Conservation (phyloP, 2,113 vertebrate genomes). For the Motacilla alba region DNA sequence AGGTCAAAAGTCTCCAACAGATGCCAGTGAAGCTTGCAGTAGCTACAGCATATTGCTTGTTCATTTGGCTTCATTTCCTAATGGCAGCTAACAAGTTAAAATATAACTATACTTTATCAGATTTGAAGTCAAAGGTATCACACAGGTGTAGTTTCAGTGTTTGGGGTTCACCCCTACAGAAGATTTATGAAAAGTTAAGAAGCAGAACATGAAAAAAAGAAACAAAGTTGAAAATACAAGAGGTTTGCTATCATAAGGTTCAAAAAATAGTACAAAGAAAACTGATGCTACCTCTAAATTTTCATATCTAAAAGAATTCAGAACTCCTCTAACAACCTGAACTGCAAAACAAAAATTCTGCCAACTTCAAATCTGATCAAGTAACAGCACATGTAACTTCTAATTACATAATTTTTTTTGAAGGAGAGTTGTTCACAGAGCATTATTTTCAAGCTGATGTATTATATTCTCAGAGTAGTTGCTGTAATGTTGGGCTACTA, state of each 20-base stretch:
- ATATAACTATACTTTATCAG: background rate
- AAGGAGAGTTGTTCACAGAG: background rate
- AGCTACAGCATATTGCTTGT: background rate
- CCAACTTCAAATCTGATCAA: background rate
- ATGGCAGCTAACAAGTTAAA: background rate
- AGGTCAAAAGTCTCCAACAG: background rate
- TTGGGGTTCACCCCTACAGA: background rate
- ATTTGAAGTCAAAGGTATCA: slow-evolving; percentile 10
- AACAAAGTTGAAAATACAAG: background rate
- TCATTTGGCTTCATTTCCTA: background rate
- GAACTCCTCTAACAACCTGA: background rate
- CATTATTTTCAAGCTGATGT: background rate
- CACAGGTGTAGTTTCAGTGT: background rate
- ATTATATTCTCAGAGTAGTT: background rate
- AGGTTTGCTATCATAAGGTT: background rate
- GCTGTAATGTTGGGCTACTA: background rate
- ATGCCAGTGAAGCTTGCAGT: background rate
- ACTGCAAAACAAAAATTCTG: background rate
- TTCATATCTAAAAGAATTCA: background rate
- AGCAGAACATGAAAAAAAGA: background rate
- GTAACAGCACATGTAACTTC: background rate
- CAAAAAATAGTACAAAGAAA: background rate
- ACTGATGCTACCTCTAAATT: background rate
- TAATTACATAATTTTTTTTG: background rate
- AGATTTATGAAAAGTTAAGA: background rate